Evolutionary conservation across 2,888 invertebrate genomes (phyloP).

Genomic region (Oegoconia quadripuncta): DNA sequence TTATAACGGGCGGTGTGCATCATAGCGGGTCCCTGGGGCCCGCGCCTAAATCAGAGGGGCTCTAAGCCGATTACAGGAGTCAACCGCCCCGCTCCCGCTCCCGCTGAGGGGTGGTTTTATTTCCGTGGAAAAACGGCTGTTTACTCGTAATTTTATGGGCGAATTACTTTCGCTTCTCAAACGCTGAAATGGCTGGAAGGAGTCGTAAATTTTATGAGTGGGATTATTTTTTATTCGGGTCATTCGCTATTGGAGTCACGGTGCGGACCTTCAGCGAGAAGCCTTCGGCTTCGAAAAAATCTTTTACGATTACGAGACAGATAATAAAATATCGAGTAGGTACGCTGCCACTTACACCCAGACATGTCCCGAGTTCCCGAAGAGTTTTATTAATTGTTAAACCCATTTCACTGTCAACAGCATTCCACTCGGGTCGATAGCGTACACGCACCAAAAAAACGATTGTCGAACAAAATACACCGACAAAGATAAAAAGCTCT

Average conservation of each 20-base stretch:
- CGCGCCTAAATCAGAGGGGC: constrained; percentile 47
- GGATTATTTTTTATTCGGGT: constrained; percentile 67
- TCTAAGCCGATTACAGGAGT: constrained; percentile 76
- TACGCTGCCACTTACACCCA: constrained; percentile 50
- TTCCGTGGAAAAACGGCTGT: constrained; percentile 74
- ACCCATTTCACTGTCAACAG: constrained; percentile 76
- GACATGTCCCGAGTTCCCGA: constrained; percentile 24
- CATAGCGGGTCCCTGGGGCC: constrained; percentile 48
- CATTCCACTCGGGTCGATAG: constrained; percentile 67
- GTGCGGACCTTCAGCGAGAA: constrained; percentile 15
- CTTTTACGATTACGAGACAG: constrained; percentile 16
- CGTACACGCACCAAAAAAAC: constrained; percentile 50
- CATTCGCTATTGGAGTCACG: constrained; percentile 47
- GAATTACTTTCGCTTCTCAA: constrained; percentile 73
- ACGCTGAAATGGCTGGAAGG: constrained; percentile 65
- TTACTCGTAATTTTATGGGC: constrained; percentile 74
- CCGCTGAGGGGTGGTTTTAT: constrained; percentile 56
- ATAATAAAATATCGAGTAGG: constrained; percentile 44
- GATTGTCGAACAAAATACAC: constrained; percentile 42
- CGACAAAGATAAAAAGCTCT: constrained; percentile 65
- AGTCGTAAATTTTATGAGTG: constrained; percentile 63
- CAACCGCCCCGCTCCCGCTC: constrained; percentile 48
- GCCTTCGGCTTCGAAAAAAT: constrained; percentile 14
- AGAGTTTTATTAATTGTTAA: constrained; percentile 75
- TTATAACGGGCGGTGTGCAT: constrained; percentile 63